These are phyloP conservation scores for Caenorhabditis doughertyi DNA, from an alignment of 2,888 invertebrate species.

Conservation along the genomic window DNA sequence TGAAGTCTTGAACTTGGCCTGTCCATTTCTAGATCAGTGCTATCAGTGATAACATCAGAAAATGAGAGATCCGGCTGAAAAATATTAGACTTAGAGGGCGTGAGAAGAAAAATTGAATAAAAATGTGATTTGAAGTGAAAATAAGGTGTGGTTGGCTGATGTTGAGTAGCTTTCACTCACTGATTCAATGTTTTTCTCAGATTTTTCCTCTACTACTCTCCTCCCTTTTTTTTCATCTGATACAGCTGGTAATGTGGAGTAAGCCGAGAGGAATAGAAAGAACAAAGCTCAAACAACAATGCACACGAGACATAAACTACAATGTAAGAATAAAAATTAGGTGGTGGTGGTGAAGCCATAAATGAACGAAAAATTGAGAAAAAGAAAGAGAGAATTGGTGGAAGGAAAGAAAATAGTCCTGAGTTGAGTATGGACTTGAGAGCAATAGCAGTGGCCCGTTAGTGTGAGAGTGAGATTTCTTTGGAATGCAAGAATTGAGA, in stretches of 20 bases:
- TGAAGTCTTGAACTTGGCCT: slow-evolving; percentile 54
- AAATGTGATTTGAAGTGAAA: slow-evolving; percentile 17
- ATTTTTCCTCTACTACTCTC: slow-evolving; percentile 2
- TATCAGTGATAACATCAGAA: slow-evolving; percentile 56
- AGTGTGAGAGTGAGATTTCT: slow-evolving; percentile 45
- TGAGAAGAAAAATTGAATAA: slow-evolving; percentile 6
- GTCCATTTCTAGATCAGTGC: slow-evolving; percentile 62
- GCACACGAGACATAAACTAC: slow-evolving; percentile 11
- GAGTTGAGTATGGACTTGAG: slow-evolving; percentile 49
- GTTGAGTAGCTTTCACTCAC: slow-evolving; percentile 16
- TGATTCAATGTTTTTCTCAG: slow-evolving; percentile 42
- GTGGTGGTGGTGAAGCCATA: slow-evolving; percentile 18
- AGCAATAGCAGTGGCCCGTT: slow-evolving; percentile 2
- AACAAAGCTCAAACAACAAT: slow-evolving; percentile 50
- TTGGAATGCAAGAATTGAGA: slow-evolving; percentile 50
- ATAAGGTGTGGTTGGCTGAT: slow-evolving; percentile 18
- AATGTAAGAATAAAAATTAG: slow-evolving; percentile 26
- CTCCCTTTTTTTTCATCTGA: not conserved
- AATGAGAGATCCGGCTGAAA: slow-evolving; percentile 62
- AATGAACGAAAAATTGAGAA: slow-evolving; percentile 1
- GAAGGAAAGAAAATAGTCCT: slow-evolving; percentile 51
- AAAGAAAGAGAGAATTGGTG: slow-evolving; percentile 13
- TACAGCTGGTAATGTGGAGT: slow-evolving; percentile 32
- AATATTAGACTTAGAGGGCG: slow-evolving; percentile 47
- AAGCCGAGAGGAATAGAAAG: slow-evolving; percentile 15